Base-by-base conservation (phyloP, 2,113 vertebrate genomes). In the Gopherus evgoodei region DNA sequence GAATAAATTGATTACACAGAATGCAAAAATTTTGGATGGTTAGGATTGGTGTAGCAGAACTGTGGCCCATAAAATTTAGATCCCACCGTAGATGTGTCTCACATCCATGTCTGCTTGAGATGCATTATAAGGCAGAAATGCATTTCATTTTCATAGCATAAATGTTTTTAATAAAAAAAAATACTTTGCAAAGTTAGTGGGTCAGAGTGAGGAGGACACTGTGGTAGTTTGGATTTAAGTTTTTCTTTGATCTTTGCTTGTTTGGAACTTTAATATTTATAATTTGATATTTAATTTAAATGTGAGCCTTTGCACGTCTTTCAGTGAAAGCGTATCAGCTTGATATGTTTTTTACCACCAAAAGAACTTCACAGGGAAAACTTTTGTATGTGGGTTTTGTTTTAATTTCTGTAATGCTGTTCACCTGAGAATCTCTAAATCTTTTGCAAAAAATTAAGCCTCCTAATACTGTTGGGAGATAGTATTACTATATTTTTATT, bases 371-470 rank as follows among this genome's bases (percentile, higher is more conserved):
- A 79, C 42, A 52, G 31, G 53, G 59, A 96, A 78, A 96, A 95
- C 2, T 90, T 79, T 88, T 97, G 95, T 90, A 92, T 65, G 86
- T 84, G 80, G 53, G 25, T 6, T 87, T 82, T 16, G 50, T 88
- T 97, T 95, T 88, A 95, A 90, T 92, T 78, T 78, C 42, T 44
- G 13, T 76, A 76, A 24, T 27, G 11, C 12, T 47, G 38, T 76
- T 78, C 24, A 94, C 97, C 93, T 95, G 96, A 96, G 93, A 95
- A 96, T 96, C 94, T 95, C 93, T 95, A 96, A 96, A 95, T 92
- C 96, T 95, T 94, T 97, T 96, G 89, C 80, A 95, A 91, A 93
- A 92, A 97, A 97, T 97, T 97, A 96, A 97, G 96, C 95, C 95
- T 96, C 96, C 95, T 95, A 88, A 89, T 93, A 95, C 69, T 95